phyloP scores from a whole-genome alignment of 2,888 invertebrate genomes.

The Hoplodrina blanda region DNA sequence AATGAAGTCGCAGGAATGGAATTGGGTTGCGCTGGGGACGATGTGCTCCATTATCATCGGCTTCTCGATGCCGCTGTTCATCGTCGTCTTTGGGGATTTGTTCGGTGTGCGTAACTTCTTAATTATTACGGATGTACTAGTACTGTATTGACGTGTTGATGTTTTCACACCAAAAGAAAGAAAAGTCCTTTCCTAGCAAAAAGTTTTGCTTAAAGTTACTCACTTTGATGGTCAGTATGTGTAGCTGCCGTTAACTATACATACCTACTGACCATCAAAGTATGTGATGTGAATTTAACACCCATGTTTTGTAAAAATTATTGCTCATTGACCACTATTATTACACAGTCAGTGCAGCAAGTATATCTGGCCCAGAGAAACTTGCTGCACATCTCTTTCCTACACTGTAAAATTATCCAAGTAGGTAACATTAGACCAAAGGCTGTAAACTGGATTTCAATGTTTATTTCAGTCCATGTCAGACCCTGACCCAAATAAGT shows the following conservation, averaged over 20 bases:
- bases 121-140: not conserved
- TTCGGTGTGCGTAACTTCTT: slow-evolving; percentile 86
- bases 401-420: no score
- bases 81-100: slow-evolving; percentile 93
- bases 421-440: no score
- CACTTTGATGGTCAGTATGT: no score
- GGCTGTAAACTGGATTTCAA: not conserved
- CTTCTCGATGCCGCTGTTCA: slow-evolving; percentile 92
- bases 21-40: slow-evolving; percentile 90
- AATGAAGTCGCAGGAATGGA: slow-evolving; percentile 92
- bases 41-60: slow-evolving; percentile 91
- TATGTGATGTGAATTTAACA: no score
- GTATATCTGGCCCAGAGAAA: no score
- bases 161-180: no score
- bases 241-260: no score
- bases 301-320: not conserved
- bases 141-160: no score
- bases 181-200: no score
- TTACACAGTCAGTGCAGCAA: not conserved
- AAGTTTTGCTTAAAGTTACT: no score
- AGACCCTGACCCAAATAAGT: slow-evolving; percentile 63
- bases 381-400: no score
- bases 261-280: no score
- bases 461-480: slow-evolving; percentile 73
- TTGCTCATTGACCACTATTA: not conserved